Conservation (phyloP, 2,888 invertebrate genomes). For the Polymixis lichenea region DNA sequence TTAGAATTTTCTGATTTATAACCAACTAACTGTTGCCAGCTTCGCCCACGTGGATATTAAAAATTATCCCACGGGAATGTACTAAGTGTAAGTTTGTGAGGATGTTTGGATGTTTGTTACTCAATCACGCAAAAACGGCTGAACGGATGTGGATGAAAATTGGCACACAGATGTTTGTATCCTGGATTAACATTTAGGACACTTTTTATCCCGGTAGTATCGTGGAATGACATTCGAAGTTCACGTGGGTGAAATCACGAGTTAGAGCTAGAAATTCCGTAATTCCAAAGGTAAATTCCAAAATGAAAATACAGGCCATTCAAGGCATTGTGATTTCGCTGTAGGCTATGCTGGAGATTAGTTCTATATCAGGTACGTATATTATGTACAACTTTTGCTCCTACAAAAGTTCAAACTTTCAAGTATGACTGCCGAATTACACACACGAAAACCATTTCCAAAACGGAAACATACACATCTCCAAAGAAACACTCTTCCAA, state of each 20-base stretch:
- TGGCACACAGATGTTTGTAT: no score
- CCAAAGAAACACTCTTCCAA: no score
- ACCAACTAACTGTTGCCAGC: no score
- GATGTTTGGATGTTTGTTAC: no score
- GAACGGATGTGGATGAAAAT: no score
- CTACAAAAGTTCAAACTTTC: not conserved
- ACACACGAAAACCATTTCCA: not conserved
- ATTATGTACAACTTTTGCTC: not conserved
- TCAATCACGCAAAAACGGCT: no score
- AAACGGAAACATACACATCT: not conserved
- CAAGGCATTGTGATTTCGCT: not conserved
- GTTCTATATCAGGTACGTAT: not conserved
- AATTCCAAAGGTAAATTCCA: not conserved
- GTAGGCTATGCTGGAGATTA: not conserved
- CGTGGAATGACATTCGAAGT: not conserved
- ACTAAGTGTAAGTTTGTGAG: no score
- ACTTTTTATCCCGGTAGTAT: not conserved
- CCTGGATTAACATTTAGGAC: no score
- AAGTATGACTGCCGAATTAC: not conserved
- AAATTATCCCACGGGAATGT: no score
- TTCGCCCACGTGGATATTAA: no score
- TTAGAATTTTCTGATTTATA: no score
- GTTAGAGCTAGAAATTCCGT: not conserved
- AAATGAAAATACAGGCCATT: not conserved
- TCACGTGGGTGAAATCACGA: not conserved